Base-by-base conservation (phyloP, 2,113 vertebrate genomes). In the Gobio gobio region DNA sequence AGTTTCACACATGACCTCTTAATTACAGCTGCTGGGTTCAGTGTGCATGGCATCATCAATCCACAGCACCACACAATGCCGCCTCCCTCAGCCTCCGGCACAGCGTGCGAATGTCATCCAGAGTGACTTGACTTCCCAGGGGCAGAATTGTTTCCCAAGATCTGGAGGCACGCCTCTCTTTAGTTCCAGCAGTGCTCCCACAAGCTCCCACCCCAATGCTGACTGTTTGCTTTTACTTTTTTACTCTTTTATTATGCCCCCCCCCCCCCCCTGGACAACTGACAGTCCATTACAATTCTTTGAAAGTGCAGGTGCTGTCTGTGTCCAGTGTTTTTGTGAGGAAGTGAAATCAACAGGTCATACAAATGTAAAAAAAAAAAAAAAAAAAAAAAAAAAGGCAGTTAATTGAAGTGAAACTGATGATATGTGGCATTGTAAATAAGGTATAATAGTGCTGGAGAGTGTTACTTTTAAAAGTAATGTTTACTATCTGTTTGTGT, bases 1-100 rank as follows among this genome's bases (percentile, higher is more conserved):
- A 89, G 86, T 90, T 77, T 56, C 56, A 1, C 89, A 87, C 85
- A 89, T 93, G 93, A 94, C 91, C 93, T 94, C 92, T 96, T 94
- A 92, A 95, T 96, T 92, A 87, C 87, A 79, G 91, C 90, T 93
- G 91, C 91, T 90, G 87, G 75, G 90, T 92, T 85, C 82, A 90
- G 89, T 87, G 85, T 91, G 88, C 89, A 83, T 84, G 83, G 88
- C 93, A 91, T 92, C 93, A 92, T 94, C 86, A 61, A 78, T 90
- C 85, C 91, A 89, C 90, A 90, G 78, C 89, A 47, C 83, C 85
- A 87, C 90, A 94, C 90, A 94, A 95, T 95, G 91, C 88, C 4
- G 61, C 54, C 86, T 68, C 49, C 80, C 72, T 63, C 86, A 88
- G 89, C 80, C 0, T 58, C 6, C 10, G 88, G 89, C 91, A 89